Percentiles rank a stretch among this genome's conserved stretches.
phyloP scores from a whole-genome alignment of 2,888 invertebrate species.

The Lepeophtheirus nordmannii region DNA sequence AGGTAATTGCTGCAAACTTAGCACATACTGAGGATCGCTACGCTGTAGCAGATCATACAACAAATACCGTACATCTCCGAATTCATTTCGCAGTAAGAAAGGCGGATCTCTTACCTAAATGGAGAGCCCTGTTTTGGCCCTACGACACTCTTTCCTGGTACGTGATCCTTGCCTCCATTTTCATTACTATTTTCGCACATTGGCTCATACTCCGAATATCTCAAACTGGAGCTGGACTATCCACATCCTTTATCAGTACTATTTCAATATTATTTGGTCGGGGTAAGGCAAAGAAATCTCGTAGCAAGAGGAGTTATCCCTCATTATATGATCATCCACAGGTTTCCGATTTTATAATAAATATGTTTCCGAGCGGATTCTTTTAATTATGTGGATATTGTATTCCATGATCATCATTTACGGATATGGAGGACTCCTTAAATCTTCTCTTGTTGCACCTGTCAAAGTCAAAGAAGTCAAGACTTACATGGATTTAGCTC shows the following conservation, averaged over 20 bases:
- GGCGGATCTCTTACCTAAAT: not conserved
- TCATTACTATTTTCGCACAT: not conserved
- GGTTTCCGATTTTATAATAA: not conserved
- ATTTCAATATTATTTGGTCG: not conserved
- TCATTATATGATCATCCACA: not conserved
- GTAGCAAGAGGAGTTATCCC: no score
- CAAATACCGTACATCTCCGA: not conserved
- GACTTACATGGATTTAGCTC: not conserved
- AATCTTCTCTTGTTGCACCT: not conserved
- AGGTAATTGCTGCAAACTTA: not conserved
- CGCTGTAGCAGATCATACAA: not conserved
- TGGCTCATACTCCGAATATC: not conserved
- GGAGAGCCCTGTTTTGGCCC: not conserved
- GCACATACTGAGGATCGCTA: not conserved
- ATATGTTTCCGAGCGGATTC: not conserved
- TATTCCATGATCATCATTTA: slow-evolving; percentile 2
- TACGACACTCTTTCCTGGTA: not conserved
- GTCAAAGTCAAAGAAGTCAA: not conserved
- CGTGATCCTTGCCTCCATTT: not conserved
- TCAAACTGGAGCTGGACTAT: not conserved
- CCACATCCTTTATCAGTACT: not conserved
- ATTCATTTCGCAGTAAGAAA: not conserved
- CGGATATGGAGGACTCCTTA: not conserved
- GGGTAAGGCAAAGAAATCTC: not conserved
- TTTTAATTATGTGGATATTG: not conserved